Evolutionary conservation across 2,113 vertebrate species (phyloP).

Genomic region (Phoenicopterus ruber): DNA sequence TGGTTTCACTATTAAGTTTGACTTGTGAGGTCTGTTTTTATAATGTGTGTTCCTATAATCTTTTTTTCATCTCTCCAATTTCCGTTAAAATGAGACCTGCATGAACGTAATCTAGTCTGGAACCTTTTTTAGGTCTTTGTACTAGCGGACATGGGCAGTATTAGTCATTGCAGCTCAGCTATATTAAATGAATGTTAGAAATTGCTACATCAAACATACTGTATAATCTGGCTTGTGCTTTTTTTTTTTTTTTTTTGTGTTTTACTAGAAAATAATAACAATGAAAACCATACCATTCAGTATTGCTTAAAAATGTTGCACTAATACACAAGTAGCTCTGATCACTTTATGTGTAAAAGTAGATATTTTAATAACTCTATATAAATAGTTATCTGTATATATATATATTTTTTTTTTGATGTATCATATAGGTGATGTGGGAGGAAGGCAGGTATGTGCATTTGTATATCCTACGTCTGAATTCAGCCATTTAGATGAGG

Average conservation of each 20-base stretch:
- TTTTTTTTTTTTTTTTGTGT: slow-evolving; percentile 54
- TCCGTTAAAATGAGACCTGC: slow-evolving; percentile 83
- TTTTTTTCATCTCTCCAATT: slow-evolving; percentile 86
- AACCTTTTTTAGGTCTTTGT: slow-evolving; percentile 67
- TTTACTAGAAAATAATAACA: slow-evolving; percentile 40
- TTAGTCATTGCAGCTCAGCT: slow-evolving; percentile 57
- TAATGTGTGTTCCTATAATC: slow-evolving; percentile 75
- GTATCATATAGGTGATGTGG: not conserved
- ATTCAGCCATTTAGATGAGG: not conserved
- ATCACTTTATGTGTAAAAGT: not conserved
- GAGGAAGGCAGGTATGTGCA: not conserved
- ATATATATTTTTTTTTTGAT: slow-evolving; percentile 28
- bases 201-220: slow-evolving; percentile 38
- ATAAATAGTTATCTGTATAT: slow-evolving; percentile 7
- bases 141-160: slow-evolving; percentile 27
- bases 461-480: not conserved
- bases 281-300: not conserved
- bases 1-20: slow-evolving; percentile 74
- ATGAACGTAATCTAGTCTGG: slow-evolving; percentile 83
- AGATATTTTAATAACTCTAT: not conserved
- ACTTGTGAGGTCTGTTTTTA: slow-evolving; percentile 75
- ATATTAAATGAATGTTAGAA: slow-evolving; percentile 68
- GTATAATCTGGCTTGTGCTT: slow-evolving; percentile 34
- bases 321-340: not conserved
- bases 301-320: not conserved